Evolutionary conservation across 2,888 invertebrate genomes (phyloP).

Genomic region (Cheilosia variabilis): DNA sequence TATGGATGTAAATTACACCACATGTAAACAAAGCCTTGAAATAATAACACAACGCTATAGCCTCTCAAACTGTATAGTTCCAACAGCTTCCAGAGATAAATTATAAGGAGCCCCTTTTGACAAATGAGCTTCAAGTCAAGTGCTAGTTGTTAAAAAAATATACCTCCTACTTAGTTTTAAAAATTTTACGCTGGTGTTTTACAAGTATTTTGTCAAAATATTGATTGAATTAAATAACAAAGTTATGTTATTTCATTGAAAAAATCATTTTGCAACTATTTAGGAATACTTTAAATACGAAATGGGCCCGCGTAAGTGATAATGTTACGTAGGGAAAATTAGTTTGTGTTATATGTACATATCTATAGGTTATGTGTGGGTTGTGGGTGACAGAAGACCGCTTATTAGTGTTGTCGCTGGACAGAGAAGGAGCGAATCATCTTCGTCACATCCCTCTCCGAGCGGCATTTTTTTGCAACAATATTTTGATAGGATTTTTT

Average conservation of each 20-base stretch:
- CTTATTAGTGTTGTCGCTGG: constrained; percentile 79
- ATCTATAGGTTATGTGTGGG: constrained; percentile 67
- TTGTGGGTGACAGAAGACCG: constrained; percentile 59
- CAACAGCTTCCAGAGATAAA: not conserved
- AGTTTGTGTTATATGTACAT: constrained; percentile 72
- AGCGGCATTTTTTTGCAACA: constrained; percentile 44
- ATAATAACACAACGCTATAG: not conserved
- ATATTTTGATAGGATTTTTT: constrained; percentile 27
- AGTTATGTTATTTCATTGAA: constrained; percentile 53
- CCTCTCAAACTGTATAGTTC: not conserved
- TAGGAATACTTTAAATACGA: constrained; percentile 16
- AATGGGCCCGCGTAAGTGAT: constrained; percentile 77
- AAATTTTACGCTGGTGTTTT: constrained; percentile 43
- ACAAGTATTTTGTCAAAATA: constrained; percentile 36
- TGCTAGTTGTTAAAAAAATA: constrained; percentile 38
- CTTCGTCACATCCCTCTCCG: constrained; percentile 27
- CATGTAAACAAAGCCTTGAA: not conserved
- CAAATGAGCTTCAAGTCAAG: constrained; percentile 36
- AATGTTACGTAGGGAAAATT: constrained; percentile 28
- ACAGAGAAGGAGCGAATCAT: constrained; percentile 15
- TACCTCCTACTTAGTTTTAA: constrained; percentile 18
- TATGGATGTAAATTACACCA: no score
- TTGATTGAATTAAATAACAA: constrained; percentile 24
- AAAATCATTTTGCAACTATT: constrained; percentile 4
- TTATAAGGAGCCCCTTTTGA: constrained; percentile 26